Evolutionary conservation across 1,140 invertebrate species (phyloP).

Genomic region (Micrasema minimum): DNA sequence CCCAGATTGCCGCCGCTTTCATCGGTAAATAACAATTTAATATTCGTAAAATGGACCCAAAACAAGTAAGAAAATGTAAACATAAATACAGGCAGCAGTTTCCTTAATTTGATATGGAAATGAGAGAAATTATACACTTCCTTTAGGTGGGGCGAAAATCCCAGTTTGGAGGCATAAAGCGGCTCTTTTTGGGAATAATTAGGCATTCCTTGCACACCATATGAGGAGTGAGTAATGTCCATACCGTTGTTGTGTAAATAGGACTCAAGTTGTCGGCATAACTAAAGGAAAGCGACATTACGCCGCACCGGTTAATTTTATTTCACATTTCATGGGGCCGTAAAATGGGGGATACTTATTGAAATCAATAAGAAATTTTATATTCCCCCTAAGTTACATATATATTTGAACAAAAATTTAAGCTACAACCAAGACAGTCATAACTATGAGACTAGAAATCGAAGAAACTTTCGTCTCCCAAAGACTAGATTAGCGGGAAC

Average conservation of each 20-base stretch:
- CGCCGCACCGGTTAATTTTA: constrained; percentile 9
- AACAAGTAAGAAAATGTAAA: constrained; percentile 29
- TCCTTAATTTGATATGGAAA: constrained; percentile 38
- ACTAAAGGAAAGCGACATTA: constrained; percentile 16
- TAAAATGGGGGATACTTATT: too few relatives aligned
- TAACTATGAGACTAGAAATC: too few relatives aligned
- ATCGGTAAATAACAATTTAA: constrained; percentile 19
- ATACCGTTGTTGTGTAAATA: constrained; percentile 25
- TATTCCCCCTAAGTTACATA: too few relatives aligned
- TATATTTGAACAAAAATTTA: too few relatives aligned
- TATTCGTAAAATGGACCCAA: constrained; percentile 18
- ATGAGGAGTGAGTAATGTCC: constrained; percentile 6
- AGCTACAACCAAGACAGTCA: too few relatives aligned
- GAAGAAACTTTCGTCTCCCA: too few relatives aligned
- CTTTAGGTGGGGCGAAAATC: constrained; percentile 4
- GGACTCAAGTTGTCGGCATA: constrained; percentile 3
- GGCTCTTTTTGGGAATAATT: constrained; percentile 14
- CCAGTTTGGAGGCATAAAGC: neutral
- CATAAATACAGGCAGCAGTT: constrained; percentile 29
- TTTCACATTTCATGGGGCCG: constrained; percentile 6
- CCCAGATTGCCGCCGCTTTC: neutral
- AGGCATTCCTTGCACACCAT: neutral
- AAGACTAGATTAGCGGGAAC: too few relatives aligned
- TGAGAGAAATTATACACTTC: constrained; percentile 29
- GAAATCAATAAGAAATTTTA: too few relatives aligned